phyloP scores from a whole-genome alignment of 2,888 invertebrate genomes.

The Trileptium ribeirensis region DNA sequence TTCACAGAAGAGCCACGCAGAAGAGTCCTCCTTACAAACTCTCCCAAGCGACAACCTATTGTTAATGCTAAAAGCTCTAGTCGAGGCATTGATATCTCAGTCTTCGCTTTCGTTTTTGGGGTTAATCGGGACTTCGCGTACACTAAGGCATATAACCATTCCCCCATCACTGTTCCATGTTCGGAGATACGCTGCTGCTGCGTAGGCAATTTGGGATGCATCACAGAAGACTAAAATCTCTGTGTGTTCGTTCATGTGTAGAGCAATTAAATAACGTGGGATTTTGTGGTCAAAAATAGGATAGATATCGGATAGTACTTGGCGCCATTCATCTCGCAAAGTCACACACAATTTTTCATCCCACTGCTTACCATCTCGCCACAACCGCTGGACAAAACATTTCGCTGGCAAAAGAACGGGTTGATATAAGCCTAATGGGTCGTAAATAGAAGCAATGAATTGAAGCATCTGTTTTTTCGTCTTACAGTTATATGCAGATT shows the following conservation, averaged over 20 bases:
- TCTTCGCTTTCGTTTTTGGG: too few relatives aligned
- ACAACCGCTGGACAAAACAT: conserved; percentile 40
- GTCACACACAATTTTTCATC: conserved; percentile 35
- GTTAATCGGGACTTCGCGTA: too few relatives aligned
- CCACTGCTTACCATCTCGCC: conserved; percentile 37
- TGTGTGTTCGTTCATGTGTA: too few relatives aligned
- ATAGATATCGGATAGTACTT: neutral
- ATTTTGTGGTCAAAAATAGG: neutral
- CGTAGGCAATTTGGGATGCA: conserved; percentile 37
- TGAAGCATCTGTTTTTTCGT: conserved; percentile 31
- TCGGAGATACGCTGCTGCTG: conserved; percentile 34
- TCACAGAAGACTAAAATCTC: conserved; percentile 35
- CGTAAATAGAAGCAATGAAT: conserved; percentile 31
- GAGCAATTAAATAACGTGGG: neutral
- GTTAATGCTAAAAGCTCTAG: too few relatives aligned
- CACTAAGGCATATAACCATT: too few relatives aligned
- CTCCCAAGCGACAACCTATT: too few relatives aligned
- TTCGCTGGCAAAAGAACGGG: conserved; percentile 33
- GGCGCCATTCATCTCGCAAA: too few relatives aligned
- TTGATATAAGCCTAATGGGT: conserved; percentile 36
- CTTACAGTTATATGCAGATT: too few relatives aligned
- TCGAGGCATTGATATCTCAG: too few relatives aligned
- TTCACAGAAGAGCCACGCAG: too few relatives aligned
- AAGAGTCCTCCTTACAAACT: too few relatives aligned
- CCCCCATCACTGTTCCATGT: neutral